phyloP scores from a whole-genome alignment of 2,888 invertebrate species.

The Ophion obscuratus region DNA sequence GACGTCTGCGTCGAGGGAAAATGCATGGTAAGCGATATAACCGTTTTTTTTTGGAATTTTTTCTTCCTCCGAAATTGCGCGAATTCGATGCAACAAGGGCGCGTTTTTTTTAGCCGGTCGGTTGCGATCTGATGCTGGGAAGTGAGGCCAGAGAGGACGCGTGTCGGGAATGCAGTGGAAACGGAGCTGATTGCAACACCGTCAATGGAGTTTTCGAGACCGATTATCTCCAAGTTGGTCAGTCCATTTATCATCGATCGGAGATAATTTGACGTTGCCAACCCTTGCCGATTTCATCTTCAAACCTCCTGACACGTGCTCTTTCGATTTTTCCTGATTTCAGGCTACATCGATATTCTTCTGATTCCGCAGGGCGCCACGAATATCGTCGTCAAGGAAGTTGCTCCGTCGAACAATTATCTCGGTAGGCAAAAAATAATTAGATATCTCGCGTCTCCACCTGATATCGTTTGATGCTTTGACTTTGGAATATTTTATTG shows the following conservation, averaged over 20 bases:
- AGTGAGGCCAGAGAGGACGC: slow-evolving; percentile 94
- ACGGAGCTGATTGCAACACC: slow-evolving; percentile 94
- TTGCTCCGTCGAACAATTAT: slow-evolving; percentile 94
- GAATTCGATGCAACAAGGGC: slow-evolving; percentile 32
- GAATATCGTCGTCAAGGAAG: slow-evolving; percentile 92
- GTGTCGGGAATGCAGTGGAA: slow-evolving; percentile 96
- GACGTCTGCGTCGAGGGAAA: slow-evolving; percentile 98
- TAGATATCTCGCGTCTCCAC: too few relatives aligned
- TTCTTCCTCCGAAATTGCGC: slow-evolving; percentile 17
- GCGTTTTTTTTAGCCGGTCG: slow-evolving; percentile 89
- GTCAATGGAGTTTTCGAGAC: slow-evolving; percentile 89
- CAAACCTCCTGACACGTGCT: background rate
- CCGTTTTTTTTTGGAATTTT: background rate
- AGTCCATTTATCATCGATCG: slow-evolving; percentile 70
- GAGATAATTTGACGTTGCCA: background rate
- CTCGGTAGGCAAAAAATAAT: slow-evolving; percentile 87
- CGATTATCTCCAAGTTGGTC: slow-evolving; percentile 91
- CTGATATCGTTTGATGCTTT: too few relatives aligned
- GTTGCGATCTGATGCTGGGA: slow-evolving; percentile 97
- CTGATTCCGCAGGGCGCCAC: slow-evolving; percentile 97
- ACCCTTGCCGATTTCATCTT: slow-evolving; percentile 2
- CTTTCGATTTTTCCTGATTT: slow-evolving; percentile 68
- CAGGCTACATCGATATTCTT: slow-evolving; percentile 96
- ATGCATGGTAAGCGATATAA: slow-evolving; percentile 90
- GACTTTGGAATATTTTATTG: too few relatives aligned